phyloP scores from a whole-genome alignment of 2,113 vertebrate genomes.

The Colinus virginianus region DNA sequence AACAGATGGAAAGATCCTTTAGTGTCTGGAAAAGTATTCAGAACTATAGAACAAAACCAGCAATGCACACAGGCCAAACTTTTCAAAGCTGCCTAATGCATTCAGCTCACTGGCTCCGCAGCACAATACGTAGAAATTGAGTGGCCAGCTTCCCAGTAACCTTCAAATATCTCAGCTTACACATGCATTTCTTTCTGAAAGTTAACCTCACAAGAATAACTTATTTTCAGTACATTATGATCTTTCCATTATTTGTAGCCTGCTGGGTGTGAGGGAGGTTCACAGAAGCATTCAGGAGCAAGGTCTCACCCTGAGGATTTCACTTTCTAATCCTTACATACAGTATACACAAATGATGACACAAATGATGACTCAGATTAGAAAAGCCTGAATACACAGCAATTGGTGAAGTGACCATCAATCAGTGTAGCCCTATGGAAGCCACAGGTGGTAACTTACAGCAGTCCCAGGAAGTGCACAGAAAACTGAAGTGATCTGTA shows the following conservation, averaged over 20 bases:
- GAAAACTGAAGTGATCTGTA: background rate
- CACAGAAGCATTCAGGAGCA: background rate
- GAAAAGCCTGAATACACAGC: background rate
- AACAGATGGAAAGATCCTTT: background rate
- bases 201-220: background rate
- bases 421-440: background rate
- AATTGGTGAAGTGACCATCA: background rate
- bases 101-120: background rate
- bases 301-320: background rate
- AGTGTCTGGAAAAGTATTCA: background rate
- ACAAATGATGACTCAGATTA: background rate
- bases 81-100: background rate
- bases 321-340: background rate
- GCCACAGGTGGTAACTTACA: background rate
- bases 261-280: background rate
- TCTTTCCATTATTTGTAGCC: background rate
- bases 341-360: background rate
- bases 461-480: background rate
- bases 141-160: background rate
- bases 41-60: background rate
- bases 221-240: background rate
- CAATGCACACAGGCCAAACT: background rate
- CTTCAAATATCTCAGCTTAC: background rate
- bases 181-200: accelerated
- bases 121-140: background rate